A percentile compares a stretch with the other conserved stretches of the same genome.
Conservation (phyloP, 2,113 vertebrate genomes). For the Orycteropus afer region DNA sequence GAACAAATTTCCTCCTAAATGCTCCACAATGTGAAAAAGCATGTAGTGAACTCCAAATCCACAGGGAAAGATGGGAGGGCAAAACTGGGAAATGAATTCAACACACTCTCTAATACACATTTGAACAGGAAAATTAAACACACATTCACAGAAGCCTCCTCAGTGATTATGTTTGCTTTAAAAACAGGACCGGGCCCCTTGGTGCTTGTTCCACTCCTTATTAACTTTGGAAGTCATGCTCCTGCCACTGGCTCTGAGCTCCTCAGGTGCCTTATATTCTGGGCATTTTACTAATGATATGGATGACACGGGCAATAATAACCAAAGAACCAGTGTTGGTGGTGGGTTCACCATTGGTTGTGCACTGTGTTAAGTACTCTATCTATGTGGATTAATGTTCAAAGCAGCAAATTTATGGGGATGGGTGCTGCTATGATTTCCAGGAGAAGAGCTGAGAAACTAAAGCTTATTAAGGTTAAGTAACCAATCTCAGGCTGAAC, state of each 20-base stretch:
- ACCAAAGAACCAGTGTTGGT: accelerated
- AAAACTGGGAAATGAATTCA: not conserved
- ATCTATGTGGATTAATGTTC: accelerated
- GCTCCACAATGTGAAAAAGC: accelerated
- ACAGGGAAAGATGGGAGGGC: accelerated
- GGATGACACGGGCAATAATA: not conserved
- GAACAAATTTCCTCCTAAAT: accelerated
- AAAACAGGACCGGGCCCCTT: not conserved
- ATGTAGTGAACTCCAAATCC: accelerated
- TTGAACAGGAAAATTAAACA: conserved; percentile 19
- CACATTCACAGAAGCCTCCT: not conserved
- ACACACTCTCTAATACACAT: not conserved
- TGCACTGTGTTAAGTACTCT: accelerated
- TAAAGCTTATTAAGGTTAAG: not conserved
- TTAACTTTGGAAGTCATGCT: not conserved
- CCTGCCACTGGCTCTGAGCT: accelerated
- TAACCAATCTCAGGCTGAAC: not conserved
- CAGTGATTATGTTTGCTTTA: not conserved
- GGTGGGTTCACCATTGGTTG: accelerated
- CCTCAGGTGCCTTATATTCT: too few species aligned
- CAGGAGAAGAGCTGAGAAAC: not conserved
- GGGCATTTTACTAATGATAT: not conserved
- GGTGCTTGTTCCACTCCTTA: accelerated
- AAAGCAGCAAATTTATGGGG: accelerated
- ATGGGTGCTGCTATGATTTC: too few species aligned